A percentile compares a stretch with the other conserved stretches of the same genome.
phyloP scores from a whole-genome alignment of 2,113 vertebrate species.

The Pao palembangensis region DNA sequence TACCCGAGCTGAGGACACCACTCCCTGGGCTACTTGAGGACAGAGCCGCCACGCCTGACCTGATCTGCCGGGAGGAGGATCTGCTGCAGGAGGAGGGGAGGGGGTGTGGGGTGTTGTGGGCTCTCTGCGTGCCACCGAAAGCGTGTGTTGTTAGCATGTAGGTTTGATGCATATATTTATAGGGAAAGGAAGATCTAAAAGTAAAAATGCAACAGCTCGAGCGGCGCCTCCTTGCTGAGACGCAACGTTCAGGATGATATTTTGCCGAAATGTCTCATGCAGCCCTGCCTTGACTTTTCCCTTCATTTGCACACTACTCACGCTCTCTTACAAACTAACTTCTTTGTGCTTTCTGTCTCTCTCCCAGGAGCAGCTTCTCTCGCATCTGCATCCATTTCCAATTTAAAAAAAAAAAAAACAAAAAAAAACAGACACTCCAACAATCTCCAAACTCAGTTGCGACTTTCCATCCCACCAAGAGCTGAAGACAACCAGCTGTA shows the following conservation, averaged over 20 bases:
- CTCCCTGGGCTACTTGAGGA: slow-evolving; percentile 58
- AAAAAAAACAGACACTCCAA: slow-evolving; percentile 1
- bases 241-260: slow-evolving; percentile 3
- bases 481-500: background rate
- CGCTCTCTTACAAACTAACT: slow-evolving; percentile 24
- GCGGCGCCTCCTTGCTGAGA: slow-evolving; percentile 7
- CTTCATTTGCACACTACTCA: slow-evolving; percentile 10
- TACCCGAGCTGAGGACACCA: slow-evolving; percentile 45
- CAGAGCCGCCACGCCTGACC: slow-evolving; percentile 51
- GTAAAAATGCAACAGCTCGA: slow-evolving; percentile 15
- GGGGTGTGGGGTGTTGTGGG: slow-evolving; percentile 14
- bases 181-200: slow-evolving; percentile 1
- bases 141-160: slow-evolving; percentile 37
- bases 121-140: slow-evolving; percentile 23
- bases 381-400: background rate
- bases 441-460: slow-evolving; percentile 38
- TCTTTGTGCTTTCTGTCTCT: slow-evolving; percentile 37
- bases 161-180: slow-evolving; percentile 6
- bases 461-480: slow-evolving; percentile 2
- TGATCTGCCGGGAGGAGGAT: slow-evolving; percentile 49
- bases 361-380: slow-evolving; percentile 18
- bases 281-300: background rate
- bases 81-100: slow-evolving; percentile 4
- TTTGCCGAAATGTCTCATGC: slow-evolving; percentile 21
- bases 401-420: slow-evolving; percentile 2